Conservation (phyloP, 2,888 invertebrate genomes). For the Cephus rjabovi region DNA sequence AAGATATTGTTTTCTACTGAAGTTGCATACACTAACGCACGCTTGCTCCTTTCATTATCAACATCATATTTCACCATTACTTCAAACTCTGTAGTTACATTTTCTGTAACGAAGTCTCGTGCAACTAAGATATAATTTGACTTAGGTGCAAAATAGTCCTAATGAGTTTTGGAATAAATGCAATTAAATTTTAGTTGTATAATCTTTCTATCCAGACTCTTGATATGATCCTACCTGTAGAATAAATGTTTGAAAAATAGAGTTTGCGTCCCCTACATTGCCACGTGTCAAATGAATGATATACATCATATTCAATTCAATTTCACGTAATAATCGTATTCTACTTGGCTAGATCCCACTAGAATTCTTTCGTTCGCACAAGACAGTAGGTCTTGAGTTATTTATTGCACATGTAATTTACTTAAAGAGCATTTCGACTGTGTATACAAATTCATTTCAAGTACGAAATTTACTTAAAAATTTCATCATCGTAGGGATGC, state of each 20-base stretch:
- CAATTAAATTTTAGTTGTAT: background rate
- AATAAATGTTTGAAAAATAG: background rate
- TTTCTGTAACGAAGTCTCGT: constrained; percentile 5
- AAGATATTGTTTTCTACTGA: background rate
- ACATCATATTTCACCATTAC: constrained; percentile 4
- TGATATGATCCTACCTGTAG: background rate
- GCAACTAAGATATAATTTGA: background rate
- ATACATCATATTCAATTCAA: background rate
- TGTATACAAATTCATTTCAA: constrained; percentile 36
- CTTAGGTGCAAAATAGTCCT: background rate
- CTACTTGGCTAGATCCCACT: constrained; percentile 5
- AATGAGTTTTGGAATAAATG: background rate
- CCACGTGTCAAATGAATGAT: background rate
- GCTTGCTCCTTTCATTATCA: background rate
- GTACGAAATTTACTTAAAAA: constrained; percentile 35
- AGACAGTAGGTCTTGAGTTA: constrained; percentile 20
- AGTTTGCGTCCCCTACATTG: background rate
- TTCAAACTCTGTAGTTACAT: constrained; percentile 26
- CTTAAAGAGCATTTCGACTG: constrained; percentile 29
- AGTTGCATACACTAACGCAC: background rate
- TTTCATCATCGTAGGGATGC: constrained; percentile 27
- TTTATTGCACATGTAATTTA: constrained; percentile 41
- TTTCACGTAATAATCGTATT: background rate
- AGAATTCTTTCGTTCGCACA: constrained; percentile 5
- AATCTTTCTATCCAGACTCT: background rate